These are phyloP conservation scores for Larimichthys crocea DNA, from an alignment of 2,113 vertebrate species.

Conservation along the genomic window DNA sequence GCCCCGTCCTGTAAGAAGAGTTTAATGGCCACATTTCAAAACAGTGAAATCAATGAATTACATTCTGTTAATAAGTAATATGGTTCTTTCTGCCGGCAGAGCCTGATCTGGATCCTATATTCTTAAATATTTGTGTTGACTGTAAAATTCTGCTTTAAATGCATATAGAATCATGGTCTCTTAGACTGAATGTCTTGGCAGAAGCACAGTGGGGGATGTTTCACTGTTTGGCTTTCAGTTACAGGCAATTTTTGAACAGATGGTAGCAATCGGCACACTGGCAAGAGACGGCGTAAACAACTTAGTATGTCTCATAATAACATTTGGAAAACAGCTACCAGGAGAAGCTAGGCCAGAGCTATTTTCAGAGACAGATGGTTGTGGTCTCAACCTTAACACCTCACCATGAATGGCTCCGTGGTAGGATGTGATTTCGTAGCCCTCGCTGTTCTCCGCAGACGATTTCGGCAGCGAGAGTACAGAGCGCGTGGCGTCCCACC, in stretches of 20 bases:
- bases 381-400: constrained; percentile 72
- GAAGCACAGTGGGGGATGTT: constrained; percentile 49
- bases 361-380: constrained; percentile 79
- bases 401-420: constrained; percentile 94
- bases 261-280: constrained; percentile 80
- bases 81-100: neutral
- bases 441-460: constrained; percentile 92
- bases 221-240: constrained; percentile 74
- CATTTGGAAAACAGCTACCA: constrained; percentile 80
- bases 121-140: constrained; percentile 17
- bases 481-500: constrained; percentile 94
- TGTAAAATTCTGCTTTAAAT: constrained; percentile 43
- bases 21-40: constrained; percentile 35
- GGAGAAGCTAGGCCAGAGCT: constrained; percentile 64
- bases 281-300: constrained; percentile 81
- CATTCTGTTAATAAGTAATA: constrained; percentile 28
- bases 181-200: constrained; percentile 56
- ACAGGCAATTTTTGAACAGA: constrained; percentile 81
- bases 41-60: constrained; percentile 41
- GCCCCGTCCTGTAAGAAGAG: constrained; percentile 87
- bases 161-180: constrained; percentile 33
- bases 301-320: constrained; percentile 78
- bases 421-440: constrained; percentile 92
- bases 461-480: constrained; percentile 91
- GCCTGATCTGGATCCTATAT: neutral